Conservation (phyloP, 92 coral and sea anemone species). For the Montipora capitata region DNA sequence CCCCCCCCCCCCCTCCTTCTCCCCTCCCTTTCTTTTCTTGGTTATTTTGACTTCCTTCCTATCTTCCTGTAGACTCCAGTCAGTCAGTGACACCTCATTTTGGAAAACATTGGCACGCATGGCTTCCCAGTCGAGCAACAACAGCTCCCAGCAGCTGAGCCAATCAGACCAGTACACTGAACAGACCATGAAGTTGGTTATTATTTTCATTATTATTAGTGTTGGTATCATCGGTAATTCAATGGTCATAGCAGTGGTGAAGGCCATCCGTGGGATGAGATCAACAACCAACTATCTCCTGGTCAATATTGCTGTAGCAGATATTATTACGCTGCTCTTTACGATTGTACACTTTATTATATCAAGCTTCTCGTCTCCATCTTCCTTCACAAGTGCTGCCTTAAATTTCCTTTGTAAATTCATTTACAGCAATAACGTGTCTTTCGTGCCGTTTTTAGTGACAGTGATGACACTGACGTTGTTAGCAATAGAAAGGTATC, state of each 20-base stretch:
- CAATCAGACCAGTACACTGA: too few species aligned
- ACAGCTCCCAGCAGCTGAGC: too few species aligned
- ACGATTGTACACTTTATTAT: constrained; percentile 25
- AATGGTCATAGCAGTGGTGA: constrained; percentile 30
- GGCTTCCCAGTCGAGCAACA: too few species aligned
- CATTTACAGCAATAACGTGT: neutral
- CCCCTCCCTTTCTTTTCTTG: too few species aligned
- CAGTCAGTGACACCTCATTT: too few species aligned
- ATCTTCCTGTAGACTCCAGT: too few species aligned
- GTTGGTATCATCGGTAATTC: constrained; percentile 60
- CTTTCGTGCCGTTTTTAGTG: constrained; percentile 51
- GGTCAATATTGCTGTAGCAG: constrained; percentile 45
- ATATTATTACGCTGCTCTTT: constrained; percentile 19
- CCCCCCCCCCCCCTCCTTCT: too few species aligned
- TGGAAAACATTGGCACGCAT: too few species aligned
- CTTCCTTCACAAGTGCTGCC: neutral
- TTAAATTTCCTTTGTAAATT: constrained; percentile 19
- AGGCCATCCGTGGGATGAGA: constrained; percentile 24
- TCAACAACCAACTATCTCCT: constrained; percentile 45
- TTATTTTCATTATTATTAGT: too few species aligned
- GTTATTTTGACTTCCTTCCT: too few species aligned
- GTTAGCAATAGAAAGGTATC: constrained; percentile 85
- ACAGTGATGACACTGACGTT: constrained; percentile 79
- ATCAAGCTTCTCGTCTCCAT: too few species aligned
- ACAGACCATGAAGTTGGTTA: too few species aligned